These are phyloP conservation scores for Champsocephalus gunnari DNA, from an alignment of 2,797 vertebrate species.

Conservation along the genomic window DNA sequence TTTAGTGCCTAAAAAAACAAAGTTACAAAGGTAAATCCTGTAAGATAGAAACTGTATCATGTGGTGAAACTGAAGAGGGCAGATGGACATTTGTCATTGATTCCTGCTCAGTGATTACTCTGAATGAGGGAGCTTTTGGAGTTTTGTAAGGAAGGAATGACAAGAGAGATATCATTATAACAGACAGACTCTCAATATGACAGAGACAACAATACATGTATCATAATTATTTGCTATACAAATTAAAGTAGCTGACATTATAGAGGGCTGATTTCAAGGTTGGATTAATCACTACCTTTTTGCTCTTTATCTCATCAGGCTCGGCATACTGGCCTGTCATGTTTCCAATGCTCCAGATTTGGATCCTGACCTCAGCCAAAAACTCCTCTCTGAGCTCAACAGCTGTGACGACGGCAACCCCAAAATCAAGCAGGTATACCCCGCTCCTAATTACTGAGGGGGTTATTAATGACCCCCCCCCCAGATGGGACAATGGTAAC, in stretches of 20 bases:
- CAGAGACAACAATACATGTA: not conserved
- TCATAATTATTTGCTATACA: not conserved
- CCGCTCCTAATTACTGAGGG: not conserved
- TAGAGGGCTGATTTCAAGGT: not conserved
- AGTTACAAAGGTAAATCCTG: not conserved
- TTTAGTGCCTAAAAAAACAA: not conserved
- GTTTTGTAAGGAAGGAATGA: not conserved
- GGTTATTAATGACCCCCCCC: too few relatives aligned
- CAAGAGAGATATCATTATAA: not conserved
- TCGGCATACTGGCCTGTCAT: constrained; percentile 79
- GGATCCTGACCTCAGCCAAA: constrained; percentile 48
- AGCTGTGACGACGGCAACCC: constrained; percentile 62
- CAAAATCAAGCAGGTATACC: constrained; percentile 67
- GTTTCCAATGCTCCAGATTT: constrained; percentile 50
- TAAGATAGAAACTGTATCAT: too few relatives aligned
- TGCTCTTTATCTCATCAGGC: constrained; percentile 58
- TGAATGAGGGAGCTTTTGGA: not conserved
- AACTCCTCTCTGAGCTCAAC: constrained; percentile 70
- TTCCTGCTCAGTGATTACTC: not conserved
- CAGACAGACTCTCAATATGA: not conserved
- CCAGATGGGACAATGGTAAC: not conserved
- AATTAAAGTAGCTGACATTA: not conserved
- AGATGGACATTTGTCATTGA: not conserved
- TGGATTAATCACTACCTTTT: not conserved
- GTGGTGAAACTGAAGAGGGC: not conserved